A percentile compares a stretch with the other conserved stretches of the same genome.
phyloP scores from a whole-genome alignment of 2,113 vertebrate genomes.

The Ictalurus furcatus region DNA sequence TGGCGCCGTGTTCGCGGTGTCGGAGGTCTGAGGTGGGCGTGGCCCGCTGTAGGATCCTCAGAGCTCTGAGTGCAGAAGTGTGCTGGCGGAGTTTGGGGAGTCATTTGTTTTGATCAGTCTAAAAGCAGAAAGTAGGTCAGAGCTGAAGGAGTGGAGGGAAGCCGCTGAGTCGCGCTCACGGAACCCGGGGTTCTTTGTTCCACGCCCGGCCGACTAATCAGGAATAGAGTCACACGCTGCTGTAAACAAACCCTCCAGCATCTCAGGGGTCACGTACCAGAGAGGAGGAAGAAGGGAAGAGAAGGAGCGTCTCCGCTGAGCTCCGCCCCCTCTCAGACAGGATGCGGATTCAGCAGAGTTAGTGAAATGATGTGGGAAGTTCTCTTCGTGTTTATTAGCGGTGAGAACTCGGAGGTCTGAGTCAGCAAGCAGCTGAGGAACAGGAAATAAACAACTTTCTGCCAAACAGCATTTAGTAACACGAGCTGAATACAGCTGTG shows the following conservation, averaged over 20 bases:
- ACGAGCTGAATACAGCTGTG: neutral
- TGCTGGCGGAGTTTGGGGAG: neutral
- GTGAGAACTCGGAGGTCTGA: neutral
- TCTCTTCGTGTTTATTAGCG: neutral
- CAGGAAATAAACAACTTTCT: neutral
- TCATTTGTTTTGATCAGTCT: conserved; percentile 8
- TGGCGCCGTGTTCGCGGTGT: neutral
- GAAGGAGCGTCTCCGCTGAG: conserved; percentile 5
- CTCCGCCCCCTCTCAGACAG: neutral
- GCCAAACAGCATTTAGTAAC: neutral
- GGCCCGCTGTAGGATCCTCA: neutral
- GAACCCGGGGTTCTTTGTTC: neutral
- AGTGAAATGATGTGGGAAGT: conserved; percentile 3
- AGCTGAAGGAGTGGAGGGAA: conserved; percentile 11
- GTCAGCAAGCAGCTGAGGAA: neutral
- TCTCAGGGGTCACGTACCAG: neutral
- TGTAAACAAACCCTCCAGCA: conserved; percentile 6
- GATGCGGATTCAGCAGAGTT: conserved; percentile 15
- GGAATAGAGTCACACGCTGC: neutral
- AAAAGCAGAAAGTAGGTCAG: conserved; percentile 45
- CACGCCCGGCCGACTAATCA: conserved; percentile 22
- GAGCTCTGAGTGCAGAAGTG: neutral
- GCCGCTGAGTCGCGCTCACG: neutral
- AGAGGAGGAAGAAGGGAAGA: neutral
- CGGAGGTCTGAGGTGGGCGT: neutral